Evolutionary conservation across 2,113 vertebrate species (phyloP), one percentile per base, ranked within the genome.

Genomic region (Bolborhynchus lineola): DNA sequence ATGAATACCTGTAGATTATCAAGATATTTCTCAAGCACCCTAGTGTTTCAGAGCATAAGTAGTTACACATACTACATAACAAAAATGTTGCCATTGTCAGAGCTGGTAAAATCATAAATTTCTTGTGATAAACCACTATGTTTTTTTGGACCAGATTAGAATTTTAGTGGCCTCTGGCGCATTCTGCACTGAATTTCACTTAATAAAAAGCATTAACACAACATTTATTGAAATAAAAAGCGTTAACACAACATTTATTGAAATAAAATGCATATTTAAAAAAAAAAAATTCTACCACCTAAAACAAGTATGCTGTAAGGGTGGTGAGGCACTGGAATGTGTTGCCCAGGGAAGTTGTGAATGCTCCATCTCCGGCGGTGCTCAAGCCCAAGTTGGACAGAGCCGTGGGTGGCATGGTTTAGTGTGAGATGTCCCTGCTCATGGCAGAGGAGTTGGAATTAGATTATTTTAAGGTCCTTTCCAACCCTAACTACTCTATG

Each of bases 51-150:
- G 64, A 76, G 25, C 16, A 1, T 20, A 41, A 71, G n/a, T 2
- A 69, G 18, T 16, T 44, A 62, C 3, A 31, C 14, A 16, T 35
- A 7, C 39, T 76, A 35, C 42, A 70, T n/a, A 60, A 82, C 4
- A 0, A 2, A 11, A 16, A n/a, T 0, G 2, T 2, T 57, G 53
- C 7, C 44, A 55, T 13, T 46, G 49, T 49, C 15, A 76, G 44
- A 39, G 21, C 16, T 88, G 60, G 24, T 52, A 68, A 74, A 78
- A 86, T 28, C 6, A 20, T n/a, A 0, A 19, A 59, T 35, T 16
- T 74, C 37, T 46, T 86, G 11, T 15, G 9, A 83, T 23, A 72
- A 76, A 65, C 5, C 42, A 46, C 47, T n/a, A 7, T 16, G 41
- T 1, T 47, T 86, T 86, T 47, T 13, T 7, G 15, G 44, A 88